Conservation (phyloP, 1,140 invertebrate genomes). For the Hestina assimilis region DNA sequence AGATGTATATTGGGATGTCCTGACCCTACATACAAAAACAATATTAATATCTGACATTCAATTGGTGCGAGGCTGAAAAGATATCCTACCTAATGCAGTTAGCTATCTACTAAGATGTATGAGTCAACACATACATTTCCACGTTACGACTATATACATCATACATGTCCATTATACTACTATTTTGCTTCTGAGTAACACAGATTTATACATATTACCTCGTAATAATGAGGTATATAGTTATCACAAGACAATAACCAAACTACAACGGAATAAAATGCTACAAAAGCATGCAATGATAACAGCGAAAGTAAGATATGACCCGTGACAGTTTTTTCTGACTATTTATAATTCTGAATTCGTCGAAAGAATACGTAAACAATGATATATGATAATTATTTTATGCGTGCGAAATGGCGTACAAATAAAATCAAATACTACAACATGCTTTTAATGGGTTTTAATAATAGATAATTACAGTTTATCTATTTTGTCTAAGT, state of each 20-base stretch:
- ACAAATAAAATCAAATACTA: conserved; percentile 1
- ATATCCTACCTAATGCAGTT: conserved; percentile 76
- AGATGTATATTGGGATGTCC: conserved; percentile 97
- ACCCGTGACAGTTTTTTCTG: neutral
- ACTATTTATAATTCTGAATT: too few relatives aligned
- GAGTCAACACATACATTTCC: conserved; percentile 7
- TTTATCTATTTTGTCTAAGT: conserved; percentile 24
- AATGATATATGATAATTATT: too few relatives aligned
- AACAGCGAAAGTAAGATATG: conserved; percentile 12
- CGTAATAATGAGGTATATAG: conserved; percentile 12
- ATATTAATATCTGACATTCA: conserved; percentile 28
- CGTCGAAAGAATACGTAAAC: conserved; percentile 5
- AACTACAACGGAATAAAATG: conserved; percentile 14
- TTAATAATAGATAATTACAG: conserved; percentile 3
- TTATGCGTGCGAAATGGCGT: neutral
- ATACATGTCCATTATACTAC: too few relatives aligned
- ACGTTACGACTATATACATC: too few relatives aligned
- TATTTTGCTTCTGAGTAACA: conserved; percentile 10
- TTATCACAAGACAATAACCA: conserved; percentile 16
- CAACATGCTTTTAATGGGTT: conserved; percentile 10
- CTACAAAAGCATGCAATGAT: conserved; percentile 25
- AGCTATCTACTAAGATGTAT: conserved; percentile 56
- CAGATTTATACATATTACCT: conserved; percentile 10
- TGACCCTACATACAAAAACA: conserved; percentile 82
- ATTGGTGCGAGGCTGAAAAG: conserved; percentile 40